These are phyloP conservation scores for Chauna torquata DNA, from an alignment of 2,113 vertebrate species.

Conservation along the genomic window DNA sequence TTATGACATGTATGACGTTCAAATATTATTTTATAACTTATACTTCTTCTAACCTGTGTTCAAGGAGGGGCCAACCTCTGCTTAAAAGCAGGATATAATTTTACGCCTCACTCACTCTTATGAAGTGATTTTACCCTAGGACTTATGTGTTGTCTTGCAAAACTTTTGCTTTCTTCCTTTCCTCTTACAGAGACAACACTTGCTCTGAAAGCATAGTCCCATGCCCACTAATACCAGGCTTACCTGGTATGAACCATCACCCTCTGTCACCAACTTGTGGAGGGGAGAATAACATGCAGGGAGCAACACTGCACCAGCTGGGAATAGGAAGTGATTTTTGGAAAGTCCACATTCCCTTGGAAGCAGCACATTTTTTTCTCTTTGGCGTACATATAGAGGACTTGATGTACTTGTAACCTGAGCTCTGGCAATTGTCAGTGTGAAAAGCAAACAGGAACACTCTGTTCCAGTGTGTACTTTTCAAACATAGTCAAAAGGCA, in stretches of 20 bases:
- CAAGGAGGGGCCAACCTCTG: background rate
- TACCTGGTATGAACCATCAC: background rate
- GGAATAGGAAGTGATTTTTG: background rate
- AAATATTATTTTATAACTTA: background rate
- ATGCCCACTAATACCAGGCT: background rate
- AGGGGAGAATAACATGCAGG: rapidly evolving
- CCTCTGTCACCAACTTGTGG: rapidly evolving
- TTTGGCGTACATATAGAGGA: background rate
- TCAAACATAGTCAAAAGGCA: background rate
- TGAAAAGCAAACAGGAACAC: background rate
- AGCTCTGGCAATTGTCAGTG: background rate
- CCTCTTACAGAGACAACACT: background rate
- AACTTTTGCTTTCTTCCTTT: background rate
- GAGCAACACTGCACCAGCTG: background rate
- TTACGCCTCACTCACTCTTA: background rate
- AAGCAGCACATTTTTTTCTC: background rate
- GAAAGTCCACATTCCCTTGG: background rate
- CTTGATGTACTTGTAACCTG: background rate
- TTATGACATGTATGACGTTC: background rate
- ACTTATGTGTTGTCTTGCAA: background rate
- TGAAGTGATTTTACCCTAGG: background rate
- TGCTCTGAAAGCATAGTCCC: background rate
- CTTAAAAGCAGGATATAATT: background rate
- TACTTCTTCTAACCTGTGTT: background rate
- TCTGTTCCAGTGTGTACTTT: rapidly evolving